phyloP scores from a whole-genome alignment of 2,797 vertebrate genomes.

The Dryobates pubescens region DNA sequence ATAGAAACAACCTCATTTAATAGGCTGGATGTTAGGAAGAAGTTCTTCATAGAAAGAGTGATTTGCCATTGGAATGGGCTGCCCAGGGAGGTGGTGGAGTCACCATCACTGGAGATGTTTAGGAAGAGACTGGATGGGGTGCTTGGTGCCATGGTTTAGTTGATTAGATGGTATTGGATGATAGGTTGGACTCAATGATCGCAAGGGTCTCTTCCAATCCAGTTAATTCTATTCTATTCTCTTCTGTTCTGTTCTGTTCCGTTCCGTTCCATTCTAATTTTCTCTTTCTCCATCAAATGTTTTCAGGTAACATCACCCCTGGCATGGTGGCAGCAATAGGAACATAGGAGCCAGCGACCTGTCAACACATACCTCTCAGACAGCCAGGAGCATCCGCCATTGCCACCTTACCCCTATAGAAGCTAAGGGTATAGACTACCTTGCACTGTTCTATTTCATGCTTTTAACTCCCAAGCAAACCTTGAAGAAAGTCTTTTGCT shows the following conservation, averaged over 20 bases:
- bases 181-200: too few relatives aligned
- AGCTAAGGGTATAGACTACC: slow-evolving; percentile 82
- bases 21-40: too few relatives aligned
- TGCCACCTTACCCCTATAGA: slow-evolving; percentile 73
- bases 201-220: too few relatives aligned
- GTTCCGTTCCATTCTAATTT: not conserved
- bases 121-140: too few relatives aligned
- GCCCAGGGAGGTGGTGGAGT: too few relatives aligned
- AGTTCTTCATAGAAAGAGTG: too few relatives aligned
- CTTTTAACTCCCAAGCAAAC: slow-evolving; percentile 71
- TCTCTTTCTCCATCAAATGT: not conserved
- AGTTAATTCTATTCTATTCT: too few relatives aligned
- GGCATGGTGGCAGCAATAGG: slow-evolving; percentile 75
- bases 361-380: slow-evolving; percentile 79
- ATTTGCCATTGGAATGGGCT: too few relatives aligned
- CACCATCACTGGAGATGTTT: too few relatives aligned
- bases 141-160: too few relatives aligned
- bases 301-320: slow-evolving; percentile 75
- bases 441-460: slow-evolving; percentile 86
- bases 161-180: too few relatives aligned
- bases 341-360: slow-evolving; percentile 80
- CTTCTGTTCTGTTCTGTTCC: too few relatives aligned
- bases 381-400: slow-evolving; percentile 75
- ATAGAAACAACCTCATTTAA: not conserved
- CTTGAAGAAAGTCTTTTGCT: slow-evolving; percentile 75